Base-by-base conservation (phyloP, 2,888 invertebrate species). In the Mystacides longicornis region DNA sequence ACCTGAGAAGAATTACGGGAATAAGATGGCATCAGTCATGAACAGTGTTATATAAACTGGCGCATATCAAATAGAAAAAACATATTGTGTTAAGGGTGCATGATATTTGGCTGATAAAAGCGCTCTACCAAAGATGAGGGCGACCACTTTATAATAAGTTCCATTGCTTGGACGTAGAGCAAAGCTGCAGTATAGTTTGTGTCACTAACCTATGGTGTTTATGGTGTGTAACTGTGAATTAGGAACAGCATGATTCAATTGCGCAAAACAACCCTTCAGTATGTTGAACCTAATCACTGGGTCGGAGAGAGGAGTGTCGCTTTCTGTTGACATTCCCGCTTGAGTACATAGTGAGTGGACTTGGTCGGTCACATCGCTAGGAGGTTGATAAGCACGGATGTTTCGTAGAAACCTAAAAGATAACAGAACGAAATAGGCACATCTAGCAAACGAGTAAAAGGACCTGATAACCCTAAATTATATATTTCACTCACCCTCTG, bases 171-270 rank as follows among this genome's bases (percentile, higher is more conserved):
- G n/a, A n/a, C n/a, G n/a, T n/a, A n/a, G n/a, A n/a, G n/a, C n/a
- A n/a, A n/a, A n/a, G n/a, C n/a, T n/a, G n/a, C n/a, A n/a, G n/a
- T n/a, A n/a, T n/a, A n/a, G n/a, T n/a, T n/a, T n/a, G n/a, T n/a
- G n/a, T n/a, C n/a, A n/a, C n/a, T 69, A 71, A 85, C 87, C 82
- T 51, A 93, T 77, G 50, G 83, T 86, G 64, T 81, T 79, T 58
- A 96, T 83, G 49, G 80, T 78, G 65, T 85, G 82, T n/a, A 96
- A 71, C 51, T 85, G 69, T 0, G 91, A 90, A 75, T 91, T 95
- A 0, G 94, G 92, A 11, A 96, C 81, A 59, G 79, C 69, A 68
- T 94, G 86, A 5, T 86, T 75, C 58, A 94, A 86, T 67, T 85
- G 81, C 46, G 82, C 73, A 60, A 76, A 82, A 65, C 90, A 89